phyloP scores from a whole-genome alignment of 2,888 invertebrate species.

The Antheraea assamensis region DNA sequence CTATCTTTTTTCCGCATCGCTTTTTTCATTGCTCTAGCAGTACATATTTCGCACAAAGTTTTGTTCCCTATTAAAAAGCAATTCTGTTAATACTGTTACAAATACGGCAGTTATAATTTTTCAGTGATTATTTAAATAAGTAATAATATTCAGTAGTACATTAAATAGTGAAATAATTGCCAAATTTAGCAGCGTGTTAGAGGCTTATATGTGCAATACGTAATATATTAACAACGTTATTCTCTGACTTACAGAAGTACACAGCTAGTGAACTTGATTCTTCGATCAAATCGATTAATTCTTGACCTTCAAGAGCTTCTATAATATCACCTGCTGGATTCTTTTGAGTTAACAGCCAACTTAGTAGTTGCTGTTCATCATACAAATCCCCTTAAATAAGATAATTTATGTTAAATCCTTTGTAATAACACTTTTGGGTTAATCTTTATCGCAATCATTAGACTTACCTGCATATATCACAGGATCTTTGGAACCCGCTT shows the following conservation, averaged over 20 bases:
- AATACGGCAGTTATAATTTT: neutral
- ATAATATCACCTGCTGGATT: slow-evolving; percentile 96
- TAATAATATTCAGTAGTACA: slow-evolving; percentile 16
- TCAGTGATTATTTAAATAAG: neutral
- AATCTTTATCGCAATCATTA: neutral
- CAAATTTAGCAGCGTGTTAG: slow-evolving; percentile 36
- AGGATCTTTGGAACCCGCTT: slow-evolving; percentile 92
- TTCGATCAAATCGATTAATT: slow-evolving; percentile 88
- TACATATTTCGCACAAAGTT: slow-evolving; percentile 94
- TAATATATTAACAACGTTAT: slow-evolving; percentile 21
- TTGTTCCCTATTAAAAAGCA: slow-evolving; percentile 90
- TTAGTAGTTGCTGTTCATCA: slow-evolving; percentile 93
- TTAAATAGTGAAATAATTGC: slow-evolving; percentile 21
- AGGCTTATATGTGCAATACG: slow-evolving; percentile 45
- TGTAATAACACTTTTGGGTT: neutral
- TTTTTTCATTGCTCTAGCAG: slow-evolving; percentile 88
- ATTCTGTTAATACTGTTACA: slow-evolving; percentile 46
- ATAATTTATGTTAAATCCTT: neutral
- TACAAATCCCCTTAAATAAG: slow-evolving; percentile 87
- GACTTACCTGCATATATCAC: slow-evolving; percentile 93
- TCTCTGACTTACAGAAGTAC: slow-evolving; percentile 92
- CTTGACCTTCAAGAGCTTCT: slow-evolving; percentile 92
- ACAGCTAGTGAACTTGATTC: slow-evolving; percentile 92
- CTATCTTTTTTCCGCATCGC: slow-evolving; percentile 84
- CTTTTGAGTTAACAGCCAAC: slow-evolving; percentile 95